Base-by-base conservation (phyloP, 2,888 invertebrate genomes). In the Ethmia dodecea region DNA sequence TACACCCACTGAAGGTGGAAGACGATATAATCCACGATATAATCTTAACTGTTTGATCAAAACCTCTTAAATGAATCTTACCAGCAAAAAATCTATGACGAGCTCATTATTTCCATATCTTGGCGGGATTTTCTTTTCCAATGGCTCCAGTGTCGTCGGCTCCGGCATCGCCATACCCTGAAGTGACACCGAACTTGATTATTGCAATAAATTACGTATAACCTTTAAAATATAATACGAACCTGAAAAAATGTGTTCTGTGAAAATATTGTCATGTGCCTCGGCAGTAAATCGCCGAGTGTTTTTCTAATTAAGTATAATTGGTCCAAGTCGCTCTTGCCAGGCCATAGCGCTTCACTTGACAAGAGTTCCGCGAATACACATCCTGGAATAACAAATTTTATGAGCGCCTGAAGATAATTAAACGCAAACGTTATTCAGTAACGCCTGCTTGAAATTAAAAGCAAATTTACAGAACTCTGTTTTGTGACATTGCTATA, bases 291-390 rank as follows among this genome's bases (percentile, higher is more conserved):
- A 68, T 98, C 98, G 5, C 99, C 99, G 40, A 99, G 88, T 1
- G 98, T 98, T 76, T 94, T 94, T 61, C 97, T 89, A 64, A 99
- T 99, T 55, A 98, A 90, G 84, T 97, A 99, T 35, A 99, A 84
- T 77, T 99, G 99, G 84, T 99, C 99, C 13, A 99, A 94, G 76
- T 99, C 99, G 18, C 98, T 98, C 75, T 98, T 95, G 24, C 99
- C 99, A 0, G 99, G 99, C 99, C 99, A 99, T 15, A 98, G 68
- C 1, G 98, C 97, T 73, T 97, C 97, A 10, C 97, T 96, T 31
- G 93, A 90, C 33, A 96, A 89, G 34, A 97, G 79, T 72, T 96
- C 96, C 3, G 96, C 96, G 64, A 94, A 92, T 4, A 96, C 94
- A 63, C 96, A 96, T 15, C 96, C 92, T 92, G 63, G 0, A 63